Base-by-base conservation (phyloP, 2,888 invertebrate genomes). In the Epinotia demarniana region DNA sequence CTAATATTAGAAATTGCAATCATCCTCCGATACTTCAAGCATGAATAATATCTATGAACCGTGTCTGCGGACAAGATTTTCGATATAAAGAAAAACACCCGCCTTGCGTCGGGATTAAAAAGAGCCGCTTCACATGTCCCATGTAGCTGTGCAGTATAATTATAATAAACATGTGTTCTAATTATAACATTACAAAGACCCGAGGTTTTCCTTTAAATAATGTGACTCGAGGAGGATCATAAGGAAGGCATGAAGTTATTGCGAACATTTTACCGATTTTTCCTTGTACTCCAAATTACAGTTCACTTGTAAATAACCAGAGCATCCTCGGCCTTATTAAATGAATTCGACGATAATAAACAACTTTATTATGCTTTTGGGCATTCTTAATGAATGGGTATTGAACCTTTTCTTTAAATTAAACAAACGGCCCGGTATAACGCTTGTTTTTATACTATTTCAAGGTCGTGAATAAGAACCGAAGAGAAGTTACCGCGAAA, bases 181-280 rank as follows among this genome's bases (percentile, higher is more conserved):
- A 58, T 23, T 0, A 11, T 23, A 58, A 58, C 6, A 33, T 16
- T 33, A 11, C 27, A 13, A 27, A 27, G 13, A 6, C 16, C 60
- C 16, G 60, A 19, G n/a, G 16, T 16, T 11, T 27, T 16, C 0
- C 13, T 9, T n/a, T 49, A 6, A 53, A 53, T 66, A 66, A n/a
- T 53, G 11, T 53, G 27, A 8, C 18, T 27, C 23, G n/a, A 55
- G 4, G 33, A 66, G 33, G 4, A 12, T 66, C 46, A 49, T 23
- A 19, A 49, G 1, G 53, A 43, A 19, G 23, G 27, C n/a, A 69
- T 69, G 23, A 46, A 46, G 43, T 69, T 46, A 69, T 69, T 68
- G 16, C 43, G 68, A n/a, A 58, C 57, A 68, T 43, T 23, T n/a
- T 6, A 0, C 43, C 3, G n/a, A 43, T 69, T 68, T 43, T 58